A percentile compares a stretch with the other conserved stretches of the same genome.
These are phyloP conservation scores for Tryphoninae sp. DNA, from an alignment of 2,888 invertebrate genomes.

Conservation along the genomic window DNA sequence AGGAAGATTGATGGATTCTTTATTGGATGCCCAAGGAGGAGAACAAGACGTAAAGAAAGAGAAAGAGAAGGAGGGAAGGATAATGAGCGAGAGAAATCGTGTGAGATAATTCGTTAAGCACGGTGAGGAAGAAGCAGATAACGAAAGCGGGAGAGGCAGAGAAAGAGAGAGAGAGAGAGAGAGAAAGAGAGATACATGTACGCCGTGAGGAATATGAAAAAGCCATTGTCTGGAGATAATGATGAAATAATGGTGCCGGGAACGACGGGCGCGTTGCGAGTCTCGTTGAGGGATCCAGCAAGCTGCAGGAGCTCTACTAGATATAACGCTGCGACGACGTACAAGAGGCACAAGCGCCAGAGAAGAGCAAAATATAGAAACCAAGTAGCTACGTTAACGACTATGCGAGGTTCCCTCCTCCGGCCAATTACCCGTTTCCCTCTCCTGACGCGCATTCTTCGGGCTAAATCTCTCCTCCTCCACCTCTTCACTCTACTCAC, in stretches of 20 bases:
- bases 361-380: constrained; percentile 69
- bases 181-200: constrained; percentile 29
- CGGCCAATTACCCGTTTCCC: constrained; percentile 67
- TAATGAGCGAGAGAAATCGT: constrained; percentile 9
- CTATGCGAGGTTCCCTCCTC: constrained; percentile 64
- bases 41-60: constrained; percentile 8
- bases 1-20: neutral
- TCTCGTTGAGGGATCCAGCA: constrained; percentile 68
- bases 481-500: neutral
- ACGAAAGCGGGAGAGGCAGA: constrained; percentile 13
- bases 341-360: constrained; percentile 48
- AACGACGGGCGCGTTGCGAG: constrained; percentile 65
- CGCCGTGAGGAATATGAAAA: constrained; percentile 56
- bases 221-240: constrained; percentile 69
- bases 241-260: constrained; percentile 70
- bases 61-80: neutral
- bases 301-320: constrained; percentile 59
- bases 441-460: constrained; percentile 27
- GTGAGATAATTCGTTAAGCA: constrained; percentile 37
- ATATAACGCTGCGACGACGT: neutral
- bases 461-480: constrained; percentile 8
- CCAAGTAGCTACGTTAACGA: constrained; percentile 71
- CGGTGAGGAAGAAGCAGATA: neutral
- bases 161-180: constrained; percentile 4
- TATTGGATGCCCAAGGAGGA: neutral